Percentiles rank a stretch among this genome's conserved stretches.
phyloP scores from a whole-genome alignment of 2,113 vertebrate species.

The Xenopus tropicalis region UCB_Xtro_10.0 CM004445.2:90594501-90595000 shows the following conservation, averaged over 20 bases:
- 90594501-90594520: slow-evolving; percentile 89
- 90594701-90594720: slow-evolving; percentile 70
- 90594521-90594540: slow-evolving; percentile 73
- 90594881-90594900: slow-evolving; percentile 70
- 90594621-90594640: slow-evolving; percentile 75
- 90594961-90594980: slow-evolving; percentile 53
- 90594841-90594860: slow-evolving; percentile 63
- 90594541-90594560: slow-evolving; percentile 68
- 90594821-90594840: slow-evolving; percentile 65
- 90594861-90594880: slow-evolving; percentile 66
- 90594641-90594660: slow-evolving; percentile 79
- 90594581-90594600: slow-evolving; percentile 67
- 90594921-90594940: slow-evolving; percentile 66
- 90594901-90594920: slow-evolving; percentile 78
- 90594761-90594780: slow-evolving; percentile 64
- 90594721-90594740: slow-evolving; percentile 86
- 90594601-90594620: slow-evolving; percentile 59
- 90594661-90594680: slow-evolving; percentile 69
- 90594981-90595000: slow-evolving; percentile 56
- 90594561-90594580: slow-evolving; percentile 79
- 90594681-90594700: slow-evolving; percentile 69
- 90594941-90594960: slow-evolving; percentile 53
- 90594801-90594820: slow-evolving; percentile 70
- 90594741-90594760: slow-evolving; percentile 86
- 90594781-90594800: slow-evolving; percentile 67